Base-by-base conservation (phyloP, 2,797 vertebrate species). In the Lagorchestes hirsutus region DNA sequence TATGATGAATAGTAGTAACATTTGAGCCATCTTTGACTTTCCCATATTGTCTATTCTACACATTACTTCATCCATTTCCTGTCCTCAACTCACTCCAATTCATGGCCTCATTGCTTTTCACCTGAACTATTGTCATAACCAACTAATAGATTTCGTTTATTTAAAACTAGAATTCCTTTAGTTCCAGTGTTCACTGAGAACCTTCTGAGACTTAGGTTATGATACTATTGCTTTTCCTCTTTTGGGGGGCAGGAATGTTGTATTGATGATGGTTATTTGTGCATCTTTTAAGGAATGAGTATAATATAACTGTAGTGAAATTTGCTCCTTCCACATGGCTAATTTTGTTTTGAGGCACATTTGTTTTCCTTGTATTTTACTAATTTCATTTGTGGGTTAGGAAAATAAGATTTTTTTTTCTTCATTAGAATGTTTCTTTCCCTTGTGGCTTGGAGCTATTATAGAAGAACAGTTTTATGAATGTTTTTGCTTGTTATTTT, bases 161-260 rank as follows among this genome's bases (percentile, higher is more conserved):
- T 95, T 96, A 96, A 96, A 90, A 92, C 91, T 96, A 96, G 92
- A 95, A 96, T 93, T 96, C 54, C 92, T 67, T 95, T 40, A 95
- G 91, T 31, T 57, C 40, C 62, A 82, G 0, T 96, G 55, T 94
- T 29, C n/a, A 91, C 54, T 59, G 55, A 92, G 52, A 40, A 58
- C 31, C 0, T 91, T 55, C 54, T 91, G 54, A 54, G 31, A 34
- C 54, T 55, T 92, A 93, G 59, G 74, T 96, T 96, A 92, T 92
- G 52, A 74, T 95, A 31, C 58, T 46, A 67, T 40, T 82, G 40
- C 46, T 24, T 82, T 82, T 82, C 22, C 40, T 46, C 22, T 82
- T 46, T 82, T 40, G 46, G 16, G 22, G 74, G 22, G 22, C 40
- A 82, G 40, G 18, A 40, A 82, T 82, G 40, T 82, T 82, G 8